Percentiles rank a stretch among this genome's conserved stretches.
These are phyloP conservation scores for Melanotaenia trifasciata DNA, from an alignment of 2,797 vertebrate genomes.

Conservation along the genomic window DNA sequence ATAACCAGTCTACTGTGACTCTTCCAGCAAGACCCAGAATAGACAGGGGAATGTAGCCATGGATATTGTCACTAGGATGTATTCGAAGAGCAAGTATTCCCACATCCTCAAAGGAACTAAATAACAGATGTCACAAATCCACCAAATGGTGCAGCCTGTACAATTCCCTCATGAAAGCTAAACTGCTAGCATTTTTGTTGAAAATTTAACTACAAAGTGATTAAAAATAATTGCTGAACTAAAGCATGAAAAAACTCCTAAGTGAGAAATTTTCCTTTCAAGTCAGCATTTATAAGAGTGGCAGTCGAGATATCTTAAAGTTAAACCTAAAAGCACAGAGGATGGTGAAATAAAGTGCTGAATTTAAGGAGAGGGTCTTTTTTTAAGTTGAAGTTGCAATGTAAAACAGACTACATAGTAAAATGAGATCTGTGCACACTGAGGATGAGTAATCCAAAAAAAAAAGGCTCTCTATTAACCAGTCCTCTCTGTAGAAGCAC, in stretches of 20 bases:
- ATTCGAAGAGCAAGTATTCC: constrained; percentile 27
- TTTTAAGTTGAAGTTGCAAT: not conserved
- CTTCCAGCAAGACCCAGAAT: constrained; percentile 49
- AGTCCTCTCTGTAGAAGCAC: constrained; percentile 52
- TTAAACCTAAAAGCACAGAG: constrained; percentile 9
- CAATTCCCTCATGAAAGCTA: constrained; percentile 17
- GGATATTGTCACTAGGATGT: constrained; percentile 59
- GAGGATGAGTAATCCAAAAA: constrained; percentile 48
- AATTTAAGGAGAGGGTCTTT: not conserved
- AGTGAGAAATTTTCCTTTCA: constrained; percentile 34
- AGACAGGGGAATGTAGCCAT: constrained; percentile 65
- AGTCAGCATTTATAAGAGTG: constrained; percentile 22
- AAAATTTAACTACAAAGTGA: constrained; percentile 18
- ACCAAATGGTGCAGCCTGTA: not conserved
- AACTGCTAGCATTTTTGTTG: constrained; percentile 22
- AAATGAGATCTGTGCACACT: constrained; percentile 36
- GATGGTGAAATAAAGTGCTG: not conserved
- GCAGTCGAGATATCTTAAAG: constrained; percentile 23
- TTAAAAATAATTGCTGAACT: constrained; percentile 40
- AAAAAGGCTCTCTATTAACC: constrained; percentile 40
- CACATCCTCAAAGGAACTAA: constrained; percentile 33
- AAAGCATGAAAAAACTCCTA: constrained; percentile 18
- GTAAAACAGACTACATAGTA: constrained; percentile 36
- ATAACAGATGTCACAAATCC: constrained; percentile 25
- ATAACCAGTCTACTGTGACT: constrained; percentile 54